Conservation (phyloP, 2,797 vertebrate species). For the Nothura maculosa region DNA sequence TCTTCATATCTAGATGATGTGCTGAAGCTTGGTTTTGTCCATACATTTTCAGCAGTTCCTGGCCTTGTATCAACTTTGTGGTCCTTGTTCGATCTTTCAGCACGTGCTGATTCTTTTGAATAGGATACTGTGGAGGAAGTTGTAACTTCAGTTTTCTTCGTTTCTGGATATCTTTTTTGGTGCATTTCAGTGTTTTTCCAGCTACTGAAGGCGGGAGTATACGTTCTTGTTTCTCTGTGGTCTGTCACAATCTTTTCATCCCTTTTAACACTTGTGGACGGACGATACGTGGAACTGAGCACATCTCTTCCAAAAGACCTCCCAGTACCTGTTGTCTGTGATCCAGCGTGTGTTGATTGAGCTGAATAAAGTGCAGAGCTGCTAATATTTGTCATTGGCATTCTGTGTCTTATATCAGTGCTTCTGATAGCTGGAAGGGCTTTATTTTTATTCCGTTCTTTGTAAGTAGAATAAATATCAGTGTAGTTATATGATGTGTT, state of each 20-base stretch:
- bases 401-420: constrained; percentile 78
- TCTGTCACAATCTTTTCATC: constrained; percentile 59
- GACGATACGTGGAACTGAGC: not conserved
- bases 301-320: constrained; percentile 16
- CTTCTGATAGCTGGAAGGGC: constrained; percentile 55
- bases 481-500: constrained; percentile 81
- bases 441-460: constrained; percentile 81
- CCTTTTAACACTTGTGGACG: constrained; percentile 14
- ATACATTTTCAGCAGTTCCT: not conserved
- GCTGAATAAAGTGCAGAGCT: constrained; percentile 41
- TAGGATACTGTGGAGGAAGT: constrained; percentile 4
- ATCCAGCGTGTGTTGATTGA: not conserved
- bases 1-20: constrained; percentile 56
- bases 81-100: constrained; percentile 32
- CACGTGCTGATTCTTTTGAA: constrained; percentile 17
- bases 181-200: constrained; percentile 43
- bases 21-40: constrained; percentile 24
- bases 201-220: constrained; percentile 42
- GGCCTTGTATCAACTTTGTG: not conserved
- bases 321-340: not conserved
- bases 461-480: constrained; percentile 77
- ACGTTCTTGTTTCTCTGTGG: constrained; percentile 38
- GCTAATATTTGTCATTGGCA: constrained; percentile 73
- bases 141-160: constrained; percentile 31
- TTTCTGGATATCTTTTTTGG: constrained; percentile 50